Base-by-base conservation (phyloP, 2,113 vertebrate species). In the Thunnus thynnus region DNA sequence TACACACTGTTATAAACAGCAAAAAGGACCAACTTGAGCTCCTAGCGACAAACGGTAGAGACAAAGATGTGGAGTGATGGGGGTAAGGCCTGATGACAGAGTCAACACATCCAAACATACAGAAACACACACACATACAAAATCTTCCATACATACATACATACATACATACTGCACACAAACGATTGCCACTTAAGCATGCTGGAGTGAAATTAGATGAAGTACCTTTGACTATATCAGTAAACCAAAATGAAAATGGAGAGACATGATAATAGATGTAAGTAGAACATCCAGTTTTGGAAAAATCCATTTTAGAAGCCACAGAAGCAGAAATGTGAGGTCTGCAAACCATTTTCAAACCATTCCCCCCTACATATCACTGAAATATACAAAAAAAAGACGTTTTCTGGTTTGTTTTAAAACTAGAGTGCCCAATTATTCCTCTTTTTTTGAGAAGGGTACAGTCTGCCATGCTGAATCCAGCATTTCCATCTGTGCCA, bases 1-100 rank as follows among this genome's bases (percentile, higher is more conserved):
- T 99, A 99, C 96, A 97, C 90, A 98, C 91, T 94, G 96, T 97
- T 99, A 98, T 97, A 98, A 99, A 99, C 97, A 98, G 97, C 96
- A 97, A 96, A 92, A 91, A 94, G 95, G 96, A 97, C 94, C 94
- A 94, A 96, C 96, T 95, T 96, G 95, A 96, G 93, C 95, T 95
- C 85, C 92, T 92, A 96, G 96, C 88, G 93, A 94, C 96, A 97
- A 97, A 97, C 95, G 94, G 90, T 88, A 88, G 81, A 92, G 91
- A 96, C 95, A 95, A 94, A 93, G 90, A 87, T 91, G 92, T 16
- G 89, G 92, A 90, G 93, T 94, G 87, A 94, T 87, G 79, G 81
- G 81, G 86, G 80, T 90, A 86, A 92, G 94, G 91, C 91, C 77
- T 84, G 87, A 89, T 83, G 88, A 91, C 52, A 58, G 56, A 61